A percentile compares a stretch with the other conserved stretches of the same genome.
These are phyloP conservation scores for Bubalus kerabau DNA, from an alignment of 2,113 vertebrate genomes.

Conservation along the genomic window DNA sequence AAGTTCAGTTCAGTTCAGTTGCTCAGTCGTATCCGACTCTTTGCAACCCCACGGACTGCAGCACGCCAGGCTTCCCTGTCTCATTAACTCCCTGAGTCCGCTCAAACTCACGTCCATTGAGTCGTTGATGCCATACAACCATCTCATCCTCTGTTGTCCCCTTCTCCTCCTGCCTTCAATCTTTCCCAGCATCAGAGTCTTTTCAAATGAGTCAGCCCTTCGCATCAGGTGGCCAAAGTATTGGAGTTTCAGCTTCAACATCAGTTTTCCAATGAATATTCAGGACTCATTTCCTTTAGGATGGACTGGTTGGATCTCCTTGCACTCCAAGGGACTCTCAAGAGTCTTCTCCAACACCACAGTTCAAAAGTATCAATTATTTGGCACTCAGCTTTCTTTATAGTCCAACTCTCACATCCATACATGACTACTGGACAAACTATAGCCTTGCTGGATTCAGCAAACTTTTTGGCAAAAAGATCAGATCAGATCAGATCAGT, in stretches of 20 bases:
- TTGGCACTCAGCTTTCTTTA: not conserved
- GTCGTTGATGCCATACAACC: not conserved
- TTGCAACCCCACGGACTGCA: not conserved
- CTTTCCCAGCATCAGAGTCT: not conserved
- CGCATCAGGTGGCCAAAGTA: not conserved
- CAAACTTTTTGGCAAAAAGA: not conserved
- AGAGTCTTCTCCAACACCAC: not conserved
- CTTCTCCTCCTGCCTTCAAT: not conserved
- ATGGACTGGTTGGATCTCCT: not conserved
- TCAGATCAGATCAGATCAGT: too few species aligned
- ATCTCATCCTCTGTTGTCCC: not conserved
- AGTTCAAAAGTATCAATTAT: not conserved
- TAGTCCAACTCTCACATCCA: not conserved
- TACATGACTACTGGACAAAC: not conserved
- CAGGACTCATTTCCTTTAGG: not conserved
- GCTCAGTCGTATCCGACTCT: not conserved
- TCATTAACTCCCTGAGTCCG: not conserved
- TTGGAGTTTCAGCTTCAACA: not conserved
- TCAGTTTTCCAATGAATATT: not conserved
- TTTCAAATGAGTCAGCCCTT: not conserved
- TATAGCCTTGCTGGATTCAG: not conserved
- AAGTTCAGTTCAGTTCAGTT: not conserved
- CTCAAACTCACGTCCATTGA: not conserved
- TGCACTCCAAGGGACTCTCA: not conserved
- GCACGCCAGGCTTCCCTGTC: not conserved